Base-by-base conservation (phyloP, 2,113 vertebrate genomes). In the Leptodactylus fuscus region DNA sequence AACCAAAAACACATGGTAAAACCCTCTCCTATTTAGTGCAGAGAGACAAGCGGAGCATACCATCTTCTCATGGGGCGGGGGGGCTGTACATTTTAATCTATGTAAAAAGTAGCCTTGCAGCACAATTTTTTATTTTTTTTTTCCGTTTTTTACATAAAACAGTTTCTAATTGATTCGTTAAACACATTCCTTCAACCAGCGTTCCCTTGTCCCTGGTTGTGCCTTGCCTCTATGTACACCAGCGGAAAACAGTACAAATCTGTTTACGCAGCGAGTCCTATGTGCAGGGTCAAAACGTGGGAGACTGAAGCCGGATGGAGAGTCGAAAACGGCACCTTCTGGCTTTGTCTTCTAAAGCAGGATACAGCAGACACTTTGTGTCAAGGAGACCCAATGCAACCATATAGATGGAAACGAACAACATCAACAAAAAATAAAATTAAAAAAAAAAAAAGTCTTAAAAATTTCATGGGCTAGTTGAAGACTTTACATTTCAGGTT, bases 41-140 rank as follows among this genome's bases (percentile, higher is more conserved):
- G 94, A 93, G 92, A 91, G 94, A 95, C 91, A 95, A 94, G 32
- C 22, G 29, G 20, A 22, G 22, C 22, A 60, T 41, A 60, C 27
- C 22, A 34, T 44, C 8, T 58, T 29, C 58, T 34, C 27, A n/a
- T 15, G 38, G 36, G 94, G 94, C 4, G 32, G 6, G 18, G 77
- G 93, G 93, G 90, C 93, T 95, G 94, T 95, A 95, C 94, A 95
- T 90, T 93, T 95, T 92, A 93, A 90, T 90, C 92, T 94, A 93
- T 93, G 92, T 93, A 94, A 94, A 94, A 95, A 95, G 94, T 93
- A 94, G 92, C 91, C 91, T 94, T 92, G 94, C 92, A 92, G 91
- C 91, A 92, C 76, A 94, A 93, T 93, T 93, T 93, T 93, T 94
- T 67, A 3, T 58, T 58, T 24, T n/a, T 58, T 24, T 24, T 32